Evolutionary conservation across 1,140 invertebrate species (phyloP).

Genomic region (Drosophila pallidifrons): DNA sequence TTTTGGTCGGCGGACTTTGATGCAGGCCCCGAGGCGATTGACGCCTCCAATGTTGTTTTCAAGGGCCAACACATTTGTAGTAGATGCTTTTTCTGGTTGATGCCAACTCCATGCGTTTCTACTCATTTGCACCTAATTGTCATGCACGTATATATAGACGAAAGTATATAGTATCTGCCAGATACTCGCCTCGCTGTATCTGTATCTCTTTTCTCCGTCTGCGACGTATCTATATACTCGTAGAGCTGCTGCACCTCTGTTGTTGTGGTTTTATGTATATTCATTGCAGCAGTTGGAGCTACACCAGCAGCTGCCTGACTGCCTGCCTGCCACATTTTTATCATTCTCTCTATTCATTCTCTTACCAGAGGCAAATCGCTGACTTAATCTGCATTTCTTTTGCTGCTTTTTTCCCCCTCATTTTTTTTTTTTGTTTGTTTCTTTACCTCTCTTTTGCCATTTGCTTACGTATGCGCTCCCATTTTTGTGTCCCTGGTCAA

Average conservation of each 20-base stretch:
- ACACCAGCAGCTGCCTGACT: conserved; percentile 23
- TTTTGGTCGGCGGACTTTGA: conserved; percentile 25
- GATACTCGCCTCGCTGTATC: neutral
- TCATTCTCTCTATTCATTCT: conserved; percentile 25
- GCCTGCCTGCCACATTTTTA: conserved; percentile 48
- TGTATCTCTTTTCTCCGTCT: conserved; percentile 2
- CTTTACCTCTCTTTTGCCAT: conserved; percentile 23
- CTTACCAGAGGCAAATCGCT: conserved; percentile 45
- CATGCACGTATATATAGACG: conserved; percentile 47
- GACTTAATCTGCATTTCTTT: conserved; percentile 78
- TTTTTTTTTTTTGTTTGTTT: conserved; percentile 11
- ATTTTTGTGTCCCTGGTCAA: conserved; percentile 42
- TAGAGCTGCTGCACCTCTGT: conserved; percentile 1
- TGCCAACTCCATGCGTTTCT: conserved; percentile 58
- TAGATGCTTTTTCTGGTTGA: neutral
- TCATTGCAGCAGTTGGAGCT: conserved; percentile 12
- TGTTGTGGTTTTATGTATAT: conserved; percentile 12
- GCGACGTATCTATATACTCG: conserved; percentile 1
- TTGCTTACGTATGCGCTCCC: conserved; percentile 23
- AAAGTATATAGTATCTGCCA: conserved; percentile 5
- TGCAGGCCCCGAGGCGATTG: conserved; percentile 15
- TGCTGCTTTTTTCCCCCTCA: conserved; percentile 19
- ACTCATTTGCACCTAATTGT: conserved; percentile 82
- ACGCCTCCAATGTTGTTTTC: conserved; percentile 40
- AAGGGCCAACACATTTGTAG: conserved; percentile 23